Conservation (phyloP, 2,113 vertebrate species). For the Columba janthina region DNA sequence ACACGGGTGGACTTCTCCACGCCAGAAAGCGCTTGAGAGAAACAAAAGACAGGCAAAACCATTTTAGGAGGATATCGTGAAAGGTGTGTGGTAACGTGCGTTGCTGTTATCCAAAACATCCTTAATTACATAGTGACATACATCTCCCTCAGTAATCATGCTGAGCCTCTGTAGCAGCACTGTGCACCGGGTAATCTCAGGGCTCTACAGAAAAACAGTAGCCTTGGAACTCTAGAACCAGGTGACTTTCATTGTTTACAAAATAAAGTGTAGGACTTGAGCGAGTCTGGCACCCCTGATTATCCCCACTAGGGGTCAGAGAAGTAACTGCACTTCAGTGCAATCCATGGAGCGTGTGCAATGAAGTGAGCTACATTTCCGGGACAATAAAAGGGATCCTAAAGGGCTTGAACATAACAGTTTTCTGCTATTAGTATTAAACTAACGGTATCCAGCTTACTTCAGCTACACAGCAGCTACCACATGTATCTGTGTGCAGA, state of each 20-base stretch:
- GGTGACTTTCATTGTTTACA: neutral
- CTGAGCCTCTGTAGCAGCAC: neutral
- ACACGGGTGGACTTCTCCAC: neutral
- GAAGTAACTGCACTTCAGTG: neutral
- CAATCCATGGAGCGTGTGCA: neutral
- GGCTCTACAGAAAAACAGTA: neutral
- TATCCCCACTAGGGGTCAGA: slow-evolving; percentile 40
- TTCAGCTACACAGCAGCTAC: neutral
- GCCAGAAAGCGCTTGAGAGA: neutral
- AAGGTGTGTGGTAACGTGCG: neutral
- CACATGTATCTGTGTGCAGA: neutral
- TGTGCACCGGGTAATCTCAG: neutral
- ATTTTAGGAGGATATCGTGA: neutral
- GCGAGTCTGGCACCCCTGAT: neutral
- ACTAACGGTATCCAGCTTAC: neutral
- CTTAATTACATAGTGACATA: neutral
- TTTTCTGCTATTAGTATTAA: neutral
- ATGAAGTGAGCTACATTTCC: neutral
- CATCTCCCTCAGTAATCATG: neutral
- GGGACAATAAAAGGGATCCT: neutral
- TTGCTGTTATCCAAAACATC: neutral
- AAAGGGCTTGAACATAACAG: neutral
- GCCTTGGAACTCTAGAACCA: neutral
- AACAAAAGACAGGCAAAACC: neutral
- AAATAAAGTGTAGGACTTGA: neutral